A percentile compares a stretch with the other conserved stretches of the same genome.
phyloP scores from a whole-genome alignment of 2,113 vertebrate genomes.

The Oceanodroma tethys region DNA sequence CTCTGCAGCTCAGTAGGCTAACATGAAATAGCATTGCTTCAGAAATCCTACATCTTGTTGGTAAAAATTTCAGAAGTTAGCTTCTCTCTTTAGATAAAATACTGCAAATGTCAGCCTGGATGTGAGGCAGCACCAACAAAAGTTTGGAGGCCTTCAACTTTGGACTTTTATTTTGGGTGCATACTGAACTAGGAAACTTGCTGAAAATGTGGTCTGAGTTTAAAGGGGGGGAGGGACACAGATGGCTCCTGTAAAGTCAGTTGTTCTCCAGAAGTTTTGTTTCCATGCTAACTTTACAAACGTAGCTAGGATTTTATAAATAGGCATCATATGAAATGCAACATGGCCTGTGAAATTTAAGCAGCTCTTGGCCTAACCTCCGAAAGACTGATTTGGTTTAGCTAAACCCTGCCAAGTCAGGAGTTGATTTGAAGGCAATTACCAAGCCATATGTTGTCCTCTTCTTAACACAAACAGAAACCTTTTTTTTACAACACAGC shows the following conservation, averaged over 20 bases:
- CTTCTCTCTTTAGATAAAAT: not conserved
- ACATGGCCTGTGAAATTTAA: conserved; percentile 29
- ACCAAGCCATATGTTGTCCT: conserved; percentile 24
- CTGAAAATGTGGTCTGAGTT: not conserved
- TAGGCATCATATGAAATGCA: conserved; percentile 13
- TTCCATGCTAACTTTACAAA: conserved; percentile 19
- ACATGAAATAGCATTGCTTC: not conserved
- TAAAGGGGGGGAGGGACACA: not conserved
- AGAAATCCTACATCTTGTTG: not conserved
- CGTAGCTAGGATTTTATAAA: conserved; percentile 33
- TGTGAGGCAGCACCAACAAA: not conserved
- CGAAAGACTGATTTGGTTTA: conserved; percentile 9
- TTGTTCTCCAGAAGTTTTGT: conserved; percentile 34
- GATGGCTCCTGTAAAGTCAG: conserved; percentile 1
- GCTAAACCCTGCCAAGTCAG: conserved; percentile 35
- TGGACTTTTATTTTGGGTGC: not conserved
- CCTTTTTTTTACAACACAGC: not conserved
- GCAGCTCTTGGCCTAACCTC: conserved; percentile 25
- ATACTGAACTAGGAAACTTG: not conserved
- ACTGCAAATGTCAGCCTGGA: not conserved
- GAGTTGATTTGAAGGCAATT: conserved; percentile 30
- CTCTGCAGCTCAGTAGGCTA: not conserved
- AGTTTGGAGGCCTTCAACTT: not conserved
- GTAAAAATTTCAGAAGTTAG: not conserved
- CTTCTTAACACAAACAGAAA: not conserved